A percentile compares a stretch with the other conserved stretches of the same genome.
Evolutionary conservation across 2,888 invertebrate species (phyloP).

Genomic region (Emmelina monodactyla): DNA sequence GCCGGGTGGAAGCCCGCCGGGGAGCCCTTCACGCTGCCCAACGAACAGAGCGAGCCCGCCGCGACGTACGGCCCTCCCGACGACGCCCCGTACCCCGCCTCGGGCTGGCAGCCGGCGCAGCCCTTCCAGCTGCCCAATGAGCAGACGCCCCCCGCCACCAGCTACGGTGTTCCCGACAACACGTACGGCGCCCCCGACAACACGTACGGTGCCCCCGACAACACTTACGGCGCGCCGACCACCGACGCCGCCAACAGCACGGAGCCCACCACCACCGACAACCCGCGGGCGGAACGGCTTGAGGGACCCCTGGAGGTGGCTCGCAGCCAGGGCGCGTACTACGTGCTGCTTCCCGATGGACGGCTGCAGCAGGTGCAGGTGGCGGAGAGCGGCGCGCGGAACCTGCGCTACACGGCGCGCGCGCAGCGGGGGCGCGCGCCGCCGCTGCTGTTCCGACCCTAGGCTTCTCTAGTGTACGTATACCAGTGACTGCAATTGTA

Average conservation of each 20-base stretch:
- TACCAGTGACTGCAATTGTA: too few species aligned
- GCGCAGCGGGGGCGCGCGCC: constrained; percentile 54
- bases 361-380: constrained; percentile 67
- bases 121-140: constrained; percentile 43
- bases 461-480: too few species aligned
- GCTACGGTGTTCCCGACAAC: constrained; percentile 36
- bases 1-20: constrained; percentile 53
- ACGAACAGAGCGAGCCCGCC: constrained; percentile 23
- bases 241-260: constrained; percentile 35
- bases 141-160: constrained; percentile 28
- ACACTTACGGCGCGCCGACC: constrained; percentile 26
- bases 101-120: constrained; percentile 50
- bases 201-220: constrained; percentile 31
- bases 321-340: constrained; percentile 68
- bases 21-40: constrained; percentile 31
- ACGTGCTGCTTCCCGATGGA: constrained; percentile 70
- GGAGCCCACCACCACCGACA: constrained; percentile 39
- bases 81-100: constrained; percentile 39
- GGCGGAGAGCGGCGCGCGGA: constrained; percentile 54
- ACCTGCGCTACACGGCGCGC: constrained; percentile 69
- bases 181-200: constrained; percentile 32
- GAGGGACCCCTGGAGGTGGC: constrained; percentile 47
- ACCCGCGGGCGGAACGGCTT: constrained; percentile 37
- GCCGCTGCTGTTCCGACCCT: constrained; percentile 35
- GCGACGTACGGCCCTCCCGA: constrained; percentile 30